These are phyloP conservation scores for Daboia siamensis DNA, from an alignment of 2,113 vertebrate genomes.

Conservation along the genomic window DNA sequence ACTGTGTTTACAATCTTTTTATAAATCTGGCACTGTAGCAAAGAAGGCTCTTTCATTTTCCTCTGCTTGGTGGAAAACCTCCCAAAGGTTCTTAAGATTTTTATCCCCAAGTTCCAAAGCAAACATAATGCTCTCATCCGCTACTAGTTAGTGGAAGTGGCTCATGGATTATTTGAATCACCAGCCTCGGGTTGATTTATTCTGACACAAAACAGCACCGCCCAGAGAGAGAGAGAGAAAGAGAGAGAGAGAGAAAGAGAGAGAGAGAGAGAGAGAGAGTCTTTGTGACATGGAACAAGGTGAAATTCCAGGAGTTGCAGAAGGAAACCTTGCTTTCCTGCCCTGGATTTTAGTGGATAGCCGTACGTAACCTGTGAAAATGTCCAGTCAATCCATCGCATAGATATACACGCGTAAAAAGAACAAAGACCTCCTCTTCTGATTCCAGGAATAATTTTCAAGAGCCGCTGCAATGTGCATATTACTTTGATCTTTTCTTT, in stretches of 20 bases:
- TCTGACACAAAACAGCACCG: neutral
- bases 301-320: neutral
- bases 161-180: neutral
- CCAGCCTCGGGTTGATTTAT: rapidly evolving
- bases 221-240: neutral
- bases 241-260: neutral
- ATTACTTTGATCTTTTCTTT: no score
- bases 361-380: neutral
- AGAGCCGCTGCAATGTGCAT: no score
- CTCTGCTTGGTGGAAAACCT: neutral
- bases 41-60: neutral
- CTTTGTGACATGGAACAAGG: neutral
- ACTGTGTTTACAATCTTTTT: rapidly evolving
- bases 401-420: neutral
- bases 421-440: neutral
- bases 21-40: rapidly evolving
- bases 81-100: neutral
- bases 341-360: neutral
- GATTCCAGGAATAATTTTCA: no score
- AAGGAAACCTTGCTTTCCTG: neutral
- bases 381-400: neutral
- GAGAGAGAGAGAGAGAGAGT: neutral
- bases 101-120: neutral
- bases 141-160: neutral
- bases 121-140: neutral